Evolutionary conservation across 2,888 invertebrate genomes (phyloP).

Genomic region (Schizaphis graminum): DNA sequence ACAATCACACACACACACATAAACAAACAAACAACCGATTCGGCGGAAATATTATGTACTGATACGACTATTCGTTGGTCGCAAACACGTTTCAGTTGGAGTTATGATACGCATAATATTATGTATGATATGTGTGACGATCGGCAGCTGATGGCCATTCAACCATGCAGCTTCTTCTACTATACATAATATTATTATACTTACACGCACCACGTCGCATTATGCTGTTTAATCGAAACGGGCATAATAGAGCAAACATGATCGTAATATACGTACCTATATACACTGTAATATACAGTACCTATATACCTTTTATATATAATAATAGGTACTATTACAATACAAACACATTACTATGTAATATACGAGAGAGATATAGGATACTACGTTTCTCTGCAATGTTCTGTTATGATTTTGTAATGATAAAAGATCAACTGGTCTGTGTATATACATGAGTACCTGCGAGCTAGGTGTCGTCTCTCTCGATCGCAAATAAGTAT

Average conservation of each 20-base stretch:
- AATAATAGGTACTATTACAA: not conserved
- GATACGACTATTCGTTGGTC: not conserved
- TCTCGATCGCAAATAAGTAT: not conserved
- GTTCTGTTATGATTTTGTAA: slow-evolving; percentile 23
- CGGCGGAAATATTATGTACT: not conserved
- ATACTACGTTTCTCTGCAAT: not conserved
- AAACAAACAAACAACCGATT: not conserved
- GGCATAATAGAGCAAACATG: slow-evolving; percentile 37
- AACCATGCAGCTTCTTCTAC: not conserved
- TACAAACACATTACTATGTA: not conserved
- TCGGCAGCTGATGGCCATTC: slow-evolving; percentile 14
- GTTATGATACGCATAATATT: not conserved
- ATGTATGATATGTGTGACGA: not conserved
- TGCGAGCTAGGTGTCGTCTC: not conserved
- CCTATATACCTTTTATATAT: not conserved
- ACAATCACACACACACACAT: not conserved
- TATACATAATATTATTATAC: not conserved
- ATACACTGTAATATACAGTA: not conserved
- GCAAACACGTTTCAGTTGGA: not conserved
- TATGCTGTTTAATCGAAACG: slow-evolving; percentile 15
- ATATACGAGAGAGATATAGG: too few relatives aligned
- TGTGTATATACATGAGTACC: not conserved
- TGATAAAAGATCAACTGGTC: slow-evolving; percentile 19
- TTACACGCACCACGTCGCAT: not conserved
- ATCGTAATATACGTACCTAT: not conserved